Evolutionary conservation across 2,888 invertebrate genomes (phyloP).

Genomic region (Stenotaenia linearis): DNA sequence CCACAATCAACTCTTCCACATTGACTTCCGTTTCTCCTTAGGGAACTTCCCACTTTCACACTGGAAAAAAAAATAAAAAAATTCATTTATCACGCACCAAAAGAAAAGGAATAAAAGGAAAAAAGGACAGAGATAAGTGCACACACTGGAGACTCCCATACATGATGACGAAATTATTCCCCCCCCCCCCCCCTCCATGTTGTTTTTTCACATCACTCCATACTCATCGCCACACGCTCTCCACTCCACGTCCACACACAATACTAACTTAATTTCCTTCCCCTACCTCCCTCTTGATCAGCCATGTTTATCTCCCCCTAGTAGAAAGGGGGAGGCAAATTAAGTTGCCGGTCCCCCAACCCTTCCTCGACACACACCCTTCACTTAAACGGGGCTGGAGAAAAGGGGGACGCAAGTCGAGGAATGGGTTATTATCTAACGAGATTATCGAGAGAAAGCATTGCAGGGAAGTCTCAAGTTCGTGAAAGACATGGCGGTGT

Average conservation of each 20-base stretch:
- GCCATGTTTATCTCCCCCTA: slow-evolving; percentile 4
- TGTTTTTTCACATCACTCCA: slow-evolving; percentile 6
- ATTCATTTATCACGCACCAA: background rate
- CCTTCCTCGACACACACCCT: background rate
- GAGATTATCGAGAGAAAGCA: background rate
- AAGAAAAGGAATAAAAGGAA: background rate
- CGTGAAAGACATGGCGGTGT: background rate
- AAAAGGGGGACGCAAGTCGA: background rate
- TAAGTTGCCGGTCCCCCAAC: slow-evolving; percentile 3
- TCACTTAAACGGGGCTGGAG: too few relatives aligned
- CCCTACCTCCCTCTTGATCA: slow-evolving; percentile 7
- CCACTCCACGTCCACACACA: slow-evolving; percentile 11
- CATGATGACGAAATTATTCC: background rate
- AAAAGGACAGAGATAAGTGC: background rate
- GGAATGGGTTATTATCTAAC: slow-evolving; percentile 12
- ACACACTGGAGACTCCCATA: background rate
- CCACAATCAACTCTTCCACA: background rate
- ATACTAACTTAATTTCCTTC: slow-evolving; percentile 10
- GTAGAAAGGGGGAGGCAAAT: slow-evolving; percentile 4
- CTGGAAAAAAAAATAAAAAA: background rate
- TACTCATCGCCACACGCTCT: background rate
- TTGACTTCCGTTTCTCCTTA: background rate
- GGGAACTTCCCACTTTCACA: background rate
- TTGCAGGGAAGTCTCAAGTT: background rate
- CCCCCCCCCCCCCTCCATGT: background rate